Conservation (phyloP, 2,797 vertebrate species). For the Naso thynnoides region DNA sequence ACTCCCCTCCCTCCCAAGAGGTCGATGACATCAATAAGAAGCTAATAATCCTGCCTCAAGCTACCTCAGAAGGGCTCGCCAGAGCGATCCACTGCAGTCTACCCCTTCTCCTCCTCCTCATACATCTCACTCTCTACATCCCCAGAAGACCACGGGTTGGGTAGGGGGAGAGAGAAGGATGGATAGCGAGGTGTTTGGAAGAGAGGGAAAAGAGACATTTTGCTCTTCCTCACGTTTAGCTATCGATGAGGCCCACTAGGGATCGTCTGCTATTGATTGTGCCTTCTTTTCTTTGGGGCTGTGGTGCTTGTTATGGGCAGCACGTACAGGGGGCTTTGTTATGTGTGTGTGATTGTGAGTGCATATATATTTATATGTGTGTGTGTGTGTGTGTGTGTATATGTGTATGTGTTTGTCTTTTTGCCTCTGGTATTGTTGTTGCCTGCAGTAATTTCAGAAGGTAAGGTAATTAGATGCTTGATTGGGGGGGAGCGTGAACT, state of each 20-base stretch:
- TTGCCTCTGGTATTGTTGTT: conserved; percentile 43
- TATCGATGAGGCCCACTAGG: conserved; percentile 79
- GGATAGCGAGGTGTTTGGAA: conserved; percentile 60
- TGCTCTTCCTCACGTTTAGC: conserved; percentile 79
- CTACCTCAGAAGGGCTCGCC: conserved; percentile 75
- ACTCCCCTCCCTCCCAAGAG: conserved; percentile 74
- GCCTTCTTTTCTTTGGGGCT: conserved; percentile 75
- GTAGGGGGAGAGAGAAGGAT: conserved; percentile 47
- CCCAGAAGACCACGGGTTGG: conserved; percentile 66
- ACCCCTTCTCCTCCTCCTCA: conserved; percentile 66
- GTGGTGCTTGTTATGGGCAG: conserved; percentile 75
- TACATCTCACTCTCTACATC: conserved; percentile 65
- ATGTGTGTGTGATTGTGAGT: conserved; percentile 20
- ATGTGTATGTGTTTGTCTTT: conserved; percentile 24
- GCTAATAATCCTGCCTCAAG: conserved; percentile 83
- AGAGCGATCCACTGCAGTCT: conserved; percentile 72
- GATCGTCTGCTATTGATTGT: conserved; percentile 83
- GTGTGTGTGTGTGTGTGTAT: conserved; percentile 1
- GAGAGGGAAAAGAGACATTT: conserved; percentile 70
- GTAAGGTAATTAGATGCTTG: conserved; percentile 68
- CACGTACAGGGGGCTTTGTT: conserved; percentile 71
- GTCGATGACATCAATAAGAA: conserved; percentile 86
- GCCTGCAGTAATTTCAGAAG: conserved; percentile 55
- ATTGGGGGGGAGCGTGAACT: conserved; percentile 50
- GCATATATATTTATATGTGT: conserved; percentile 8